Conservation (phyloP, 2,888 invertebrate species). For the Lydus trimaculatus region DNA sequence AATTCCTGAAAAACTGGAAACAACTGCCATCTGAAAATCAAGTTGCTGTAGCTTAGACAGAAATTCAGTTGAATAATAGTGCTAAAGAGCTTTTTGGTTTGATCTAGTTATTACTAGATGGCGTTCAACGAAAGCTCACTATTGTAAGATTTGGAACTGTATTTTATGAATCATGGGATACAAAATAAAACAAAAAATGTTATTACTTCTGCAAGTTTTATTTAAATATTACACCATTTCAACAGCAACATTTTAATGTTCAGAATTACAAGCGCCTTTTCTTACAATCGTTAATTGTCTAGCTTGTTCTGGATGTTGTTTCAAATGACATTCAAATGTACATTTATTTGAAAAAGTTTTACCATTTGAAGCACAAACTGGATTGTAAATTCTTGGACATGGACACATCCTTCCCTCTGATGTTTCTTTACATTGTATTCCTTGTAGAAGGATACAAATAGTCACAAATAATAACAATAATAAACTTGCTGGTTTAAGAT, state of each 20-base stretch:
- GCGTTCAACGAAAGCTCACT: neutral
- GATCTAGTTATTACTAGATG: neutral
- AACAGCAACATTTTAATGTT: neutral
- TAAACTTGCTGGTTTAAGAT: neutral
- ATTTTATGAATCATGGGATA: neutral
- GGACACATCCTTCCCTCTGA: neutral
- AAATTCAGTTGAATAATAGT: neutral
- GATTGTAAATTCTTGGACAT: conserved; percentile 19
- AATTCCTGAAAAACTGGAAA: neutral
- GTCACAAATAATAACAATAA: neutral
- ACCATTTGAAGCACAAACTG: conserved; percentile 24
- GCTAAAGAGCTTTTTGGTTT: neutral
- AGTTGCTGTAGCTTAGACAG: neutral
- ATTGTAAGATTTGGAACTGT: neutral
- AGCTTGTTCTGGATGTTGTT: neutral
- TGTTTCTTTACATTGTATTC: neutral
- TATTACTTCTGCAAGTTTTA: neutral
- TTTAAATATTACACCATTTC: neutral
- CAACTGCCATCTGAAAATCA: neutral
- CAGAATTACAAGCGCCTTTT: neutral
- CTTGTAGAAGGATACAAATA: neutral
- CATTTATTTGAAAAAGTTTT: conserved; percentile 19
- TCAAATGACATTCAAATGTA: conserved; percentile 16
- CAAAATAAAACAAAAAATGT: neutral
- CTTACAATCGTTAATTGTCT: neutral